These are phyloP conservation scores for Haplochromis vanheusdeni DNA, from an alignment of 2,113 vertebrate species.

Conservation along the genomic window DNA sequence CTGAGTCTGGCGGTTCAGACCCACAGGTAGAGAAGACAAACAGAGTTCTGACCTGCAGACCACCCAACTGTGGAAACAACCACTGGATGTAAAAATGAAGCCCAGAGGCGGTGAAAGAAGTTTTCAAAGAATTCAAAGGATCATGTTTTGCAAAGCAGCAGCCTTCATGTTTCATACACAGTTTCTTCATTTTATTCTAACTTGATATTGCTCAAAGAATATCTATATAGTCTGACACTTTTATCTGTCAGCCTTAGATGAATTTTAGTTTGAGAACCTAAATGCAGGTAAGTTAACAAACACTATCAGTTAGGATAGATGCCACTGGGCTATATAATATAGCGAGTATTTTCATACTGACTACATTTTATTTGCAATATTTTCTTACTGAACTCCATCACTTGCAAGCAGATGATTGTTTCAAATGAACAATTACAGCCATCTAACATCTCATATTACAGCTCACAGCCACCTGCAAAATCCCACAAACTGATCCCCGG, in stretches of 20 bases:
- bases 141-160: neutral
- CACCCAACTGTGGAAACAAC: constrained; percentile 7
- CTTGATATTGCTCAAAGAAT: neutral
- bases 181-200: neutral
- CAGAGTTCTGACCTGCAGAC: neutral
- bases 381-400: neutral
- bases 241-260: neutral
- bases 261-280: neutral
- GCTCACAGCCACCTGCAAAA: neutral
- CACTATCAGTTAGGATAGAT: neutral
- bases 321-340: neutral
- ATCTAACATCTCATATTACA: neutral
- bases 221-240: neutral
- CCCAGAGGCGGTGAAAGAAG: neutral
- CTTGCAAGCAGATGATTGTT: neutral
- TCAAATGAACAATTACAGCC: neutral
- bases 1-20: neutral
- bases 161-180: neutral
- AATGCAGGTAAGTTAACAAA: neutral
- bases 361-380: neutral
- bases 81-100: neutral
- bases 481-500: neutral
- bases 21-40: neutral
- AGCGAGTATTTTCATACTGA: neutral
- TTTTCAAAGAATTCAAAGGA: neutral